Evolutionary conservation across 2,797 vertebrate genomes (phyloP).

Genomic region (Gallinago solitaria): DNA sequence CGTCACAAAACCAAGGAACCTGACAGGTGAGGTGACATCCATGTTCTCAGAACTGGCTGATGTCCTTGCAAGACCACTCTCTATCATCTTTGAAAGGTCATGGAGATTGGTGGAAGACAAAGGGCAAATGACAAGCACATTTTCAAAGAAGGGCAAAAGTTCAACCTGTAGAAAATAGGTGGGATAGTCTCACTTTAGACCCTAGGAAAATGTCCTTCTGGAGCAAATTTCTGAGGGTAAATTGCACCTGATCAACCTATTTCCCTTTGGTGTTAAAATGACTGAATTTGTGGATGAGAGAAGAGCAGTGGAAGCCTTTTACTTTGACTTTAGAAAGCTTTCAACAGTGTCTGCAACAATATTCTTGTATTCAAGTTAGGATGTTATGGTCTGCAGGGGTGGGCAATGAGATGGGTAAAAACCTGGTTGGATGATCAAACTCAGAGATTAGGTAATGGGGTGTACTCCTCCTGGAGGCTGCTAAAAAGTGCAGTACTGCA

Average conservation of each 20-base stretch:
- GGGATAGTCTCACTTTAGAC: background rate
- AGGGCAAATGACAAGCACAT: background rate
- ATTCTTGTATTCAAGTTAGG: background rate
- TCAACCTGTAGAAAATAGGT: background rate
- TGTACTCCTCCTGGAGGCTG: background rate
- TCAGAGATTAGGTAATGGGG: background rate
- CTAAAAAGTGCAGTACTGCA: background rate
- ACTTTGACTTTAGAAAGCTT: background rate
- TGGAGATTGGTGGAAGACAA: background rate
- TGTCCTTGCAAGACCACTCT: background rate
- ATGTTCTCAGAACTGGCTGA: background rate
- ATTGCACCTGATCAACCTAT: background rate
- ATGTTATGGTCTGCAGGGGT: background rate
- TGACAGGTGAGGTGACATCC: background rate
- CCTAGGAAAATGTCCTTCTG: background rate
- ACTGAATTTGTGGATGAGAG: background rate
- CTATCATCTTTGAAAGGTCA: background rate
- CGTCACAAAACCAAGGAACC: background rate
- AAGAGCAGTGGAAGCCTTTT: background rate
- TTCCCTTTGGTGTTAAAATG: background rate
- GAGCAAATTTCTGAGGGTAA: background rate
- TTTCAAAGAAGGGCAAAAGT: background rate
- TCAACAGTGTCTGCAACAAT: background rate
- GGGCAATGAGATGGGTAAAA: background rate
- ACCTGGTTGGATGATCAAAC: background rate